Evolutionary conservation across 1,140 invertebrate genomes (phyloP).

Genomic region (Pinna nobilis): DNA sequence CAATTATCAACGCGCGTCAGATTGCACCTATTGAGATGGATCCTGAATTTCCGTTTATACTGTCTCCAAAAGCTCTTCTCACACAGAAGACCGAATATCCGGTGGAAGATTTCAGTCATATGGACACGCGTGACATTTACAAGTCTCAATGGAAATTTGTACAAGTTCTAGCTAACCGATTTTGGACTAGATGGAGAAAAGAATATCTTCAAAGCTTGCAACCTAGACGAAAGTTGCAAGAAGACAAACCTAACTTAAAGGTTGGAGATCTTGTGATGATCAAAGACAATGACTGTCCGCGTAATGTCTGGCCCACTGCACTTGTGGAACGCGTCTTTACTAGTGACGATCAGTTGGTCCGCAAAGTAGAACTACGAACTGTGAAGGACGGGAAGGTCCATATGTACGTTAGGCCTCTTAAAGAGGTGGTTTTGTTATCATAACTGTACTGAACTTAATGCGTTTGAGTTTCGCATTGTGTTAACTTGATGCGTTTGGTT

Average conservation of each 20-base stretch:
- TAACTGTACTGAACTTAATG: too few species aligned
- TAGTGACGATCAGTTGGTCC: not conserved
- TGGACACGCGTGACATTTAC: too few species aligned
- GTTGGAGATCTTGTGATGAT: constrained; percentile 7
- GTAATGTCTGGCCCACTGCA: constrained; percentile 5
- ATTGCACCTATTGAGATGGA: too few species aligned
- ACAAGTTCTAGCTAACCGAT: constrained; percentile 30
- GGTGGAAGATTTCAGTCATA: too few species aligned
- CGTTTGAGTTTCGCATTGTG: too few species aligned
- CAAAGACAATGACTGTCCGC: not conserved
- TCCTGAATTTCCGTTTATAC: too few species aligned
- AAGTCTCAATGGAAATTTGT: constrained; percentile 37
- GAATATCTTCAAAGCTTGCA: constrained; percentile 32
- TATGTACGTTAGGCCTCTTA: not conserved
- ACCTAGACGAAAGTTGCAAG: constrained; percentile 24
- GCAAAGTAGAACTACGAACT: not conserved
- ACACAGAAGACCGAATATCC: too few species aligned
- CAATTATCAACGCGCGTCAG: too few species aligned
- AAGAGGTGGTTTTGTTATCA: not conserved
- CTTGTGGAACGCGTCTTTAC: not conserved
- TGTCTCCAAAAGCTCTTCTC: too few species aligned
- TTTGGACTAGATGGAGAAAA: constrained; percentile 35
- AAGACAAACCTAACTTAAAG: constrained; percentile 7
- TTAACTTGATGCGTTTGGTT: too few species aligned
- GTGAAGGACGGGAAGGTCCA: not conserved